Conservation (phyloP, 2,797 vertebrate species). For the Martes flavigula region DNA sequence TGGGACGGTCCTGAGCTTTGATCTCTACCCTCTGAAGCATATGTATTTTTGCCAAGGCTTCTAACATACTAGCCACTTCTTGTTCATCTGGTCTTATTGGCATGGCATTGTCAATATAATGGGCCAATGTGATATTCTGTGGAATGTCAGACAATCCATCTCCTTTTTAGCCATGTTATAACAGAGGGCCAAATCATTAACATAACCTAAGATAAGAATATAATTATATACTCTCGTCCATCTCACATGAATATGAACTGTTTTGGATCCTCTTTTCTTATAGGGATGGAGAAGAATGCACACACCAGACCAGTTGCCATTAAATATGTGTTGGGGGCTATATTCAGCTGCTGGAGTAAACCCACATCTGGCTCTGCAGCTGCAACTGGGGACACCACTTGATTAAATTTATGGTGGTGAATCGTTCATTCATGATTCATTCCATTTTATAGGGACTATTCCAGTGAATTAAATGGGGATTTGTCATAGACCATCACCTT, state of each 20-base stretch:
- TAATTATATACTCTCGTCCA: not conserved
- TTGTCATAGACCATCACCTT: not conserved
- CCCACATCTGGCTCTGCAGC: not conserved
- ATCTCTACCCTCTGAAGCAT: not conserved
- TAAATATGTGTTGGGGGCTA: not conserved
- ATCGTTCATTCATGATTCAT: not conserved
- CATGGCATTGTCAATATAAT: not conserved
- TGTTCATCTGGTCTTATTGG: not conserved
- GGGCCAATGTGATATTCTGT: not conserved
- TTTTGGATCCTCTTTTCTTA: not conserved
- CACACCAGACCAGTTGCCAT: not conserved
- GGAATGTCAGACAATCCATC: not conserved
- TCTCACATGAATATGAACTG: not conserved
- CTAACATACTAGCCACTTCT: not conserved
- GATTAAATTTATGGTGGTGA: not conserved
- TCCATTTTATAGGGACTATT: not conserved
- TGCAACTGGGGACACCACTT: not conserved
- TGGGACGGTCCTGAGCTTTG: not conserved
- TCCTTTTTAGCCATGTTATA: not conserved
- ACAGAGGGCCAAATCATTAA: not conserved
- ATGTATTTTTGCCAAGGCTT: not conserved
- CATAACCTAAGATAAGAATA: not conserved
- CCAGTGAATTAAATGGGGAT: not conserved
- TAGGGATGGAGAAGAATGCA: not conserved
- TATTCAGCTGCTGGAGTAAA: not conserved